A percentile compares a stretch with the other conserved stretches of the same genome.
Evolutionary conservation across 2,888 invertebrate genomes (phyloP).

Genomic region (Acanthacorydalis orientalis): DNA sequence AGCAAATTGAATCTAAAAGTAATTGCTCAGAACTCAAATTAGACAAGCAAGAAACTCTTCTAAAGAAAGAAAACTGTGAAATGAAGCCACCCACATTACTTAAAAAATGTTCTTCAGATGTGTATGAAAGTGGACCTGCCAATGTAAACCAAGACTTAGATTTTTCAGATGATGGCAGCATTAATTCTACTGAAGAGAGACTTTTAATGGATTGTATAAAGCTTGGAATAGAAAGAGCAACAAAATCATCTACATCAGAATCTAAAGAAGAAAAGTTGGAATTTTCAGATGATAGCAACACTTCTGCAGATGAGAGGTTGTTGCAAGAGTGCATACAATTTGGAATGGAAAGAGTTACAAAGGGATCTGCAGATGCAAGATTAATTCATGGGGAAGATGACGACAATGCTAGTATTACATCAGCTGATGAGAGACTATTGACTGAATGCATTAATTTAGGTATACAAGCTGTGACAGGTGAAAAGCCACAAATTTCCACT

Average conservation of each 20-base stretch:
- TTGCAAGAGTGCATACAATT: conserved; percentile 26
- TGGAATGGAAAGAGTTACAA: conserved; percentile 18
- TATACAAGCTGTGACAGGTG: conserved; percentile 2
- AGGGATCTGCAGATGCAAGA: conserved; percentile 1
- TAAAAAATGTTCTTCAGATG: too few relatives aligned
- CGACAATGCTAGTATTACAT: conserved; percentile 6
- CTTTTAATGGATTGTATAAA: conserved; percentile 1
- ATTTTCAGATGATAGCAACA: conserved; percentile 3
- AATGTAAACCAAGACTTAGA: neutral
- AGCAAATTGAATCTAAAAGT: too few relatives aligned
- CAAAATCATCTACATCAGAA: neutral
- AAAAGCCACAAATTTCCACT: conserved; percentile 3
- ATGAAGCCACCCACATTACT: too few relatives aligned
- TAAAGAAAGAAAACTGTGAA: too few relatives aligned
- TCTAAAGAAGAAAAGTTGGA: neutral
- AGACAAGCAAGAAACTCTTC: too few relatives aligned
- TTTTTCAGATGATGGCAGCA: conserved; percentile 3
- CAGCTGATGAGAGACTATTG: conserved; percentile 5
- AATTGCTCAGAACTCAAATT: too few relatives aligned
- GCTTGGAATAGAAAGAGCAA: conserved; percentile 1
- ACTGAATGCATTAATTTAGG: conserved; percentile 5
- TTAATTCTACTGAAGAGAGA: conserved; percentile 1
- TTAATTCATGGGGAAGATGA: conserved; percentile 5
- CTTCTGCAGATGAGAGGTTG: conserved; percentile 21
- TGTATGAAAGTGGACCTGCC: too few relatives aligned